phyloP scores from a whole-genome alignment of 2,113 vertebrate genomes.

The Lichenostomus cassidix region DNA sequence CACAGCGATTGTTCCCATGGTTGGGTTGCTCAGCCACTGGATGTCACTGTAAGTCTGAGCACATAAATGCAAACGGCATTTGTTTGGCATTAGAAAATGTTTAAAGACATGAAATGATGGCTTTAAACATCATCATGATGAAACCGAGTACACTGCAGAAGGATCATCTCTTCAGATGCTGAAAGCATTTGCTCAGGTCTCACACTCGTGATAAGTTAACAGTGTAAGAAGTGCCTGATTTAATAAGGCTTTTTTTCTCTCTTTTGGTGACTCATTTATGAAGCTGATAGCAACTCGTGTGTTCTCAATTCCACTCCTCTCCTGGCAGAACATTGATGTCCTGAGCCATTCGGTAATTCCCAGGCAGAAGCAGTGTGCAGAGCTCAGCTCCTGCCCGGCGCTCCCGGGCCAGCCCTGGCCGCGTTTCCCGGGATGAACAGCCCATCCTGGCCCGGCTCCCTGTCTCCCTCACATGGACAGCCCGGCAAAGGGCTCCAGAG shows the following conservation, averaged over 20 bases:
- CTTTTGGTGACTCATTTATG: not conserved
- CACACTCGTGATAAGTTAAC: not conserved
- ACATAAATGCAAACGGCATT: not conserved
- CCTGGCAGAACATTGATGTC: not conserved
- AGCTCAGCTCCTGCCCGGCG: not conserved
- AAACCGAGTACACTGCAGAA: not conserved
- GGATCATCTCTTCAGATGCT: not conserved
- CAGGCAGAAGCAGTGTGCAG: not conserved
- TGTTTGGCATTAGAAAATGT: slow-evolving; percentile 30
- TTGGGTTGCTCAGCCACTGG: slow-evolving; percentile 40
- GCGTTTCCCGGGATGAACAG: not conserved
- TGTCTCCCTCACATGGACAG: not conserved
- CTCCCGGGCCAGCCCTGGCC: not conserved
- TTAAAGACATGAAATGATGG: not conserved
- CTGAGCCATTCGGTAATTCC: not conserved
- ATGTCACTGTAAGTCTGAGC: slow-evolving; percentile 55
- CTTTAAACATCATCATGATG: not conserved
- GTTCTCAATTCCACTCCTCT: not conserved
- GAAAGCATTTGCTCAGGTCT: not conserved
- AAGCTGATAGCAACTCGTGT: not conserved
- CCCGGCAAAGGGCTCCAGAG: not conserved
- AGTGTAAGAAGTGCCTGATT: not conserved
- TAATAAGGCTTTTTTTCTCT: not conserved
- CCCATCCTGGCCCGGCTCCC: not conserved
- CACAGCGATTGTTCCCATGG: not conserved